These are phyloP conservation scores for Saguinus imperator DNA, from an alignment of 2,113 vertebrate genomes.

Conservation along the genomic window DNA sequence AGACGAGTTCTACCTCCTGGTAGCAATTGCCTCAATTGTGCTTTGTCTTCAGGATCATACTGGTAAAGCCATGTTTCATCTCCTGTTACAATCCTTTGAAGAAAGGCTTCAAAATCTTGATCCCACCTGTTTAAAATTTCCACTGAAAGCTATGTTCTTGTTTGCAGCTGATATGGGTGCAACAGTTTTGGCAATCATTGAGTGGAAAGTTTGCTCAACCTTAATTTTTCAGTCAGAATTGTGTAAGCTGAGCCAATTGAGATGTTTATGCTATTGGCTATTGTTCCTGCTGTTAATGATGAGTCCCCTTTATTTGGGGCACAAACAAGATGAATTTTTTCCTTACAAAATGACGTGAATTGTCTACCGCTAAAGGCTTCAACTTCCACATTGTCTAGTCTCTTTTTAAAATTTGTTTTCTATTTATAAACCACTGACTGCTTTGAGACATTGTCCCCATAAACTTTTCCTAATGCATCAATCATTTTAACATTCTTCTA, in stretches of 20 bases:
- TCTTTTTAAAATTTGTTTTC: background rate
- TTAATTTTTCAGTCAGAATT: background rate
- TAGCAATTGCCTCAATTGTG: background rate
- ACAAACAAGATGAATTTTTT: background rate
- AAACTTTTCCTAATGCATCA: background rate
- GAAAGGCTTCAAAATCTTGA: background rate
- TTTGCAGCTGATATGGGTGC: background rate
- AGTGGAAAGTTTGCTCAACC: background rate
- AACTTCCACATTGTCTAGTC: background rate
- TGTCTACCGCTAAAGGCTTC: background rate
- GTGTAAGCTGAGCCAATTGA: background rate
- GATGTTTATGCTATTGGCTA: background rate
- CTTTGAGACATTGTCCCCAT: background rate
- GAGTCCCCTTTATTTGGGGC: background rate
- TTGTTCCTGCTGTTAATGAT: background rate
- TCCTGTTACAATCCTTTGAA: background rate
- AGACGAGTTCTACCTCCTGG: background rate
- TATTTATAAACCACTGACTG: background rate
- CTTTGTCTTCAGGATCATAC: background rate
- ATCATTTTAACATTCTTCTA: background rate
- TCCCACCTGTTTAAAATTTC: background rate
- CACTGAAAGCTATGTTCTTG: background rate
- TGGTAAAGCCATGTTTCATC: background rate
- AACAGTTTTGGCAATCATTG: background rate
- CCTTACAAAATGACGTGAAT: background rate